A percentile compares a stretch with the other conserved stretches of the same genome.
Conservation (phyloP, 2,113 vertebrate genomes). For the Jaculus jaculus region DNA sequence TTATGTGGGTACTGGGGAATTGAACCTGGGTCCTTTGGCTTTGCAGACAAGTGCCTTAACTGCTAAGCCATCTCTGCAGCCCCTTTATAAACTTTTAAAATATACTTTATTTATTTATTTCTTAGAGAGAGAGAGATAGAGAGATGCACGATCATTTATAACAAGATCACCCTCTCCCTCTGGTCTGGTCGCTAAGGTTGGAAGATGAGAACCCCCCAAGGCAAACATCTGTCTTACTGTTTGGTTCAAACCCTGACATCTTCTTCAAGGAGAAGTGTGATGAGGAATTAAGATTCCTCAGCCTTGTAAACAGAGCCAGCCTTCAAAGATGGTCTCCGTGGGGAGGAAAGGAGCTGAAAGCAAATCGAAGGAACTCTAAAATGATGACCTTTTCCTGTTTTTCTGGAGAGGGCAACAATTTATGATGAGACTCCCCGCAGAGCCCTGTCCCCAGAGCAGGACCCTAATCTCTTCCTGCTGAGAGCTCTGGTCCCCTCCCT, state of each 20-base stretch:
- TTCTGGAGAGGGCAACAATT: not conserved
- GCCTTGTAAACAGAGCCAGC: slow-evolving; percentile 3
- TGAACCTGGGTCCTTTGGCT: too few species aligned
- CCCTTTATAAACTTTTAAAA: not conserved
- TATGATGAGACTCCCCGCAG: not conserved
- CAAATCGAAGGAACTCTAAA: slow-evolving; percentile 38
- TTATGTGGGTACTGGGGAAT: too few species aligned
- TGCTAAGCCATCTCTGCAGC: too few species aligned
- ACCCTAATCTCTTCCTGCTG: not conserved
- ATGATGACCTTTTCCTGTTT: slow-evolving; percentile 51
- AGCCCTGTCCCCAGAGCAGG: not conserved
- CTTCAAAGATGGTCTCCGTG: slow-evolving; percentile 49
- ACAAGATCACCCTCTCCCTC: not conserved
- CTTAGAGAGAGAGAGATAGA: too few species aligned
- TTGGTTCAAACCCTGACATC: slow-evolving; percentile 13
- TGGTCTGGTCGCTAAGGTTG: not conserved
- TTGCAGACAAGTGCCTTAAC: too few species aligned
- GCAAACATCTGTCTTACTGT: slow-evolving; percentile 29
- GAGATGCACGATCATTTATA: not conserved
- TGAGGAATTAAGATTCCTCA: slow-evolving; percentile 45
- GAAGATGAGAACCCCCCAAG: slow-evolving; percentile 18
- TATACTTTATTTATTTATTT: too few species aligned
- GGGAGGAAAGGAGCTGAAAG: slow-evolving; percentile 39
- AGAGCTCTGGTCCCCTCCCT: not conserved
- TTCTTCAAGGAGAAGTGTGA: not conserved